Evolutionary conservation across 2,888 invertebrate genomes (phyloP).

Genomic region (Phania funesta): DNA sequence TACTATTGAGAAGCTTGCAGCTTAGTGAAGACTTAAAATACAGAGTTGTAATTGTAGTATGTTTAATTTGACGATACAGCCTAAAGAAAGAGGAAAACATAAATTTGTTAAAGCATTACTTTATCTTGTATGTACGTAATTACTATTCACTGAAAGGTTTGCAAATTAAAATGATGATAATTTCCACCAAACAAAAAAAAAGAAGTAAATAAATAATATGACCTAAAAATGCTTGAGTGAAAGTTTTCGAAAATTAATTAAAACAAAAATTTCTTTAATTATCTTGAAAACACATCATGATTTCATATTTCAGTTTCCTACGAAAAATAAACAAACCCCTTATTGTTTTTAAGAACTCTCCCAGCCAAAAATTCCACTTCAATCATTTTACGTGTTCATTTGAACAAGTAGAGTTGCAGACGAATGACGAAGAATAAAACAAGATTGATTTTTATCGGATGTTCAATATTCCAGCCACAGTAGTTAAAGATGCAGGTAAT

Average conservation of each 20-base stretch:
- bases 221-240: background rate
- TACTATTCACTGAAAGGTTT: background rate
- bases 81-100: no score
- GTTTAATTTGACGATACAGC: no score
- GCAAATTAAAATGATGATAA: no score
- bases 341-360: background rate
- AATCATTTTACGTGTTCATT: slow-evolving; percentile 9
- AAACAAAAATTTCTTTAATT: background rate
- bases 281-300: background rate
- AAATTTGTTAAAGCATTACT: no score
- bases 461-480: slow-evolving; percentile 19
- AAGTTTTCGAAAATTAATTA: background rate
- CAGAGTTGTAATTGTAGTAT: no score
- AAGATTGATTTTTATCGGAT: slow-evolving; percentile 42
- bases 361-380: background rate
- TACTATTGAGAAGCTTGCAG: no score
- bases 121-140: no score
- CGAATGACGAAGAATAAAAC: no score
- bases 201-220: background rate
- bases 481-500: slow-evolving; percentile 53
- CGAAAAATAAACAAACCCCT: background rate
- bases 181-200: no score
- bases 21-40: no score
- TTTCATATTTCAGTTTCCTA: background rate
- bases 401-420: background rate